phyloP scores from a whole-genome alignment of 2,113 vertebrate species.

The Amphilophus citrinellus region DNA sequence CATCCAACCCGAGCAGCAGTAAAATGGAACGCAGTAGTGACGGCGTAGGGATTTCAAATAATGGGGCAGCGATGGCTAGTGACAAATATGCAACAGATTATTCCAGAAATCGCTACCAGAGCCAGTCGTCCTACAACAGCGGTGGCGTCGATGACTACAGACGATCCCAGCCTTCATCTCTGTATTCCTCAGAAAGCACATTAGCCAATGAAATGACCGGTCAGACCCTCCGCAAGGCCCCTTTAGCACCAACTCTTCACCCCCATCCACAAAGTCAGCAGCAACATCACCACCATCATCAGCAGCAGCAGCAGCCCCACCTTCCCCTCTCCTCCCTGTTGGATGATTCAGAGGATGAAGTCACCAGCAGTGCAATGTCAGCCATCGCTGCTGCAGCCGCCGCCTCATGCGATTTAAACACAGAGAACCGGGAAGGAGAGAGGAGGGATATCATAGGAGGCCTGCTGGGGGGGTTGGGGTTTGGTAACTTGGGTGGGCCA shows the following conservation, averaged over 20 bases:
- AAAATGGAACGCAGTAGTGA: conserved; percentile 64
- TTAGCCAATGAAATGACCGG: conserved; percentile 70
- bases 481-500: conserved; percentile 75
- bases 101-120: conserved; percentile 79
- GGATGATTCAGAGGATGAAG: conserved; percentile 85
- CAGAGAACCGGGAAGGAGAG: conserved; percentile 78
- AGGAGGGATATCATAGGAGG: conserved; percentile 83
- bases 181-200: conserved; percentile 73
- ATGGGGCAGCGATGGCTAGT: conserved; percentile 45
- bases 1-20: conserved; percentile 51
- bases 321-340: conserved; percentile 83
- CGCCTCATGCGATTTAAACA: conserved; percentile 79
- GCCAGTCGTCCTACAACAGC: conserved; percentile 69
- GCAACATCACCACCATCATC: conserved; percentile 75
- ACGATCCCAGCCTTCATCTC: conserved; percentile 66
- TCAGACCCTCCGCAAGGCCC: conserved; percentile 83
- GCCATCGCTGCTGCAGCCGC: conserved; percentile 84
- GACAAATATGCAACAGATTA: conserved; percentile 79
- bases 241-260: conserved; percentile 83
- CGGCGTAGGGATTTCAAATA: conserved; percentile 48
- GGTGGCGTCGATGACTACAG: conserved; percentile 77
- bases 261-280: conserved; percentile 83
- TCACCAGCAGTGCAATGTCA: conserved; percentile 86
- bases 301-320: conserved; percentile 76
- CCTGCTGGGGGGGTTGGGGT: conserved; percentile 81